A percentile compares a stretch with the other conserved stretches of the same genome.
Evolutionary conservation across 2,797 vertebrate genomes (phyloP).

Genomic region (Gila robusta): DNA sequence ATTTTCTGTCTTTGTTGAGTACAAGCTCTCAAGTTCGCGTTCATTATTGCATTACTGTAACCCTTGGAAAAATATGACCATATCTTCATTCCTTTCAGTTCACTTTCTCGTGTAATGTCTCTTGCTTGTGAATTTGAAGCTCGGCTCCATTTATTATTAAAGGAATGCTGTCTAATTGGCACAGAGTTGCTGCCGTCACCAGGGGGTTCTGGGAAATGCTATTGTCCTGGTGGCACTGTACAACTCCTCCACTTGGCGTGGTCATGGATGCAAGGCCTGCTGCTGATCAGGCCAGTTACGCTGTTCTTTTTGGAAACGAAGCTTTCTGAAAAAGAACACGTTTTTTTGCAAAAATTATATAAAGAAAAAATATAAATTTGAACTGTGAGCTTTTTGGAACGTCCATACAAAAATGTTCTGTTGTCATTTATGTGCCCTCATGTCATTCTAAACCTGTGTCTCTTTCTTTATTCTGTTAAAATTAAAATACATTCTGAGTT

Average conservation of each 20-base stretch:
- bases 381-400: not conserved
- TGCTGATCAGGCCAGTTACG: constrained; percentile 33
- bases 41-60: constrained; percentile 41
- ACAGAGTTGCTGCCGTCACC: constrained; percentile 55
- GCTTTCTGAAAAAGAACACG: not conserved
- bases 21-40: constrained; percentile 14
- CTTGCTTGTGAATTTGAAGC: constrained; percentile 48
- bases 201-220: constrained; percentile 55
- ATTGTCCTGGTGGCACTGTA: constrained; percentile 45
- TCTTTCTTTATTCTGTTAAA: not conserved
- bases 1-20: not conserved
- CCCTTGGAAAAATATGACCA: constrained; percentile 4
- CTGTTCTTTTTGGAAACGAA: constrained; percentile 5
- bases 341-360: not conserved
- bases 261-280: constrained; percentile 12
- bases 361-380: not conserved
- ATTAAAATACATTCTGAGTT: not conserved
- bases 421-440: not conserved
- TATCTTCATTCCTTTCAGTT: constrained; percentile 14
- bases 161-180: constrained; percentile 48
- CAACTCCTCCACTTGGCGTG: constrained; percentile 17
- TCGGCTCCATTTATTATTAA: constrained; percentile 52
- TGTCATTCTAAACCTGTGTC: no score
- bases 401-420: not conserved
- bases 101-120: constrained; percentile 3